Evolutionary conservation across 2,888 invertebrate genomes (phyloP), one percentile per base, ranked within the genome.

Genomic region (Pterostichus madidus): DNA sequence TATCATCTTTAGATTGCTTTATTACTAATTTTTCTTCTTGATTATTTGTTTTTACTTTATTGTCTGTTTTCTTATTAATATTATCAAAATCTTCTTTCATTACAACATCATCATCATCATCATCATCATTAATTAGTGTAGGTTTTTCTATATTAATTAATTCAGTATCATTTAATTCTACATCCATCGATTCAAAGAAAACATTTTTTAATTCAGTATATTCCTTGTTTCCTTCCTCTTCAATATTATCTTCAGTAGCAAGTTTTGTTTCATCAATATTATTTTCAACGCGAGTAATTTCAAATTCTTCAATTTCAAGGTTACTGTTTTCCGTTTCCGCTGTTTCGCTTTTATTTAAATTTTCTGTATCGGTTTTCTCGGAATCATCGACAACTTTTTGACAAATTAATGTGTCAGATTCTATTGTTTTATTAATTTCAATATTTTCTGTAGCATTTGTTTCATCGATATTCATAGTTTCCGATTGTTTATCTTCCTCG

Each of bases 281-380:
- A 17, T 75, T 52, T 53, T 83, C 39, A 35, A 87, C 77, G 77
- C 86, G 83, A 73, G 64, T 85, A 11, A 87, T 86, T 84, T 87
- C 87, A 46, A 84, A 56, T 83, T 84, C 5, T 32, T 64, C 39
- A 5, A 13, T 15, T 13, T 64, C 64, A 5, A 8, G 35, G 6
- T 64, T 85, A 77, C 79, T 87, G 86, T 49, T 84, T 39, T 77
- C 85, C 84, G 13, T 84, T 71, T 85, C 83, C 32, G 76, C 24
- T 24, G 46, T 85, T 17, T 87, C 87, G 83, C 87, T 87, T 85
- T 88, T 88, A 84, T 89, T 87, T 71, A 88, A 84, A 78, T 88
- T 88, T 46, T 88, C 88, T 83, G 88, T 88, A 86, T 88, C 88
- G 59, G 84, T 86, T 85, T 88, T 88, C 39, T 80, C 83, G n/a